Evolutionary conservation across 2,888 invertebrate species (phyloP).

Genomic region (Shargacucullia verbasci): DNA sequence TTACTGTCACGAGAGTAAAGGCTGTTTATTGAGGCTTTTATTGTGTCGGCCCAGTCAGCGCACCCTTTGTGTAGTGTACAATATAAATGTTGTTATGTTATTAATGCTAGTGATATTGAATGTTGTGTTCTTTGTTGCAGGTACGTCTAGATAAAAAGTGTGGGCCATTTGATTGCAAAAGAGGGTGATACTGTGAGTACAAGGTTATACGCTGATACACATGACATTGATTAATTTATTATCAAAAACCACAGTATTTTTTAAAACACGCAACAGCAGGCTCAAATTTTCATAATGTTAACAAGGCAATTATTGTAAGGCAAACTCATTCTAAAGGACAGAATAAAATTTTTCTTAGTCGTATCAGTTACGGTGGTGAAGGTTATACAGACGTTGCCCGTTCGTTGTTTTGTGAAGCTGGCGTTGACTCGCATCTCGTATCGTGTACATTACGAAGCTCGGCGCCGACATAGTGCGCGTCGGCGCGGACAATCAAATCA

Average conservation of each 20-base stretch:
- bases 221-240: slow-evolving; percentile 18
- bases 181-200: slow-evolving; percentile 49
- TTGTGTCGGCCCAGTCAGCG: slow-evolving; percentile 66
- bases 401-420: slow-evolving; percentile 56
- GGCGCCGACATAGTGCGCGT: slow-evolving; percentile 79
- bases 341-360: slow-evolving; percentile 48
- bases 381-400: slow-evolving; percentile 67
- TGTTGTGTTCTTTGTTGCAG: slow-evolving; percentile 78
- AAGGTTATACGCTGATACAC: slow-evolving; percentile 31
- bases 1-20: slow-evolving; percentile 79
- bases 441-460: slow-evolving; percentile 36
- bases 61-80: slow-evolving; percentile 66
- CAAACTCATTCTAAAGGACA: slow-evolving; percentile 17
- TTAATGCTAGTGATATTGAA: slow-evolving; percentile 64
- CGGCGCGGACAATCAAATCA: slow-evolving; percentile 80
- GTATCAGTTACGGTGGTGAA: slow-evolving; percentile 67
- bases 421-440: slow-evolving; percentile 39
- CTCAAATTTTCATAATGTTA: slow-evolving; percentile 3
- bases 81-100: slow-evolving; percentile 64
- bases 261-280: no score
- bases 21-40: slow-evolving; percentile 79
- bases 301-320: slow-evolving; percentile 11
- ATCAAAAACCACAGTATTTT: no score
- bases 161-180: slow-evolving; percentile 32
- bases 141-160: slow-evolving; percentile 65